A percentile compares a stretch with the other conserved stretches of the same genome.
These are phyloP conservation scores for Butorides virescens DNA, from an alignment of 2,113 vertebrate species.

Conservation along the genomic window DNA sequence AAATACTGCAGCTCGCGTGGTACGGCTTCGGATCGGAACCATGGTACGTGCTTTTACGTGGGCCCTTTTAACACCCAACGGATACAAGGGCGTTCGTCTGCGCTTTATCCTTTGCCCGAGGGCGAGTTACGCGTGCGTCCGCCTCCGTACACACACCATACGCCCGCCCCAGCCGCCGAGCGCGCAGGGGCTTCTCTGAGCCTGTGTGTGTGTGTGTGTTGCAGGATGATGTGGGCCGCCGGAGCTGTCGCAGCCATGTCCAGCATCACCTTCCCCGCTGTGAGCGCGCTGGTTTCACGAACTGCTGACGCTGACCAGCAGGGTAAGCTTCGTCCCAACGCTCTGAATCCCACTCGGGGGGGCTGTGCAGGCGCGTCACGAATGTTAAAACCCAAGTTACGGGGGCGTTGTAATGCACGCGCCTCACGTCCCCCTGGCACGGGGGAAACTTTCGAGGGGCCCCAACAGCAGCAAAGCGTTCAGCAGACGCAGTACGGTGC, in stretches of 20 bases:
- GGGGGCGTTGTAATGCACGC: rapidly evolving
- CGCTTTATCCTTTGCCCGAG: rapidly evolving
- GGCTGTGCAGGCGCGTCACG: rapidly evolving
- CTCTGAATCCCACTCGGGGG: neutral
- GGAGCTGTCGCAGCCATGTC: conserved; percentile 89
- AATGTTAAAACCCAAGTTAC: rapidly evolving
- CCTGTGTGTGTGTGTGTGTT: neutral
- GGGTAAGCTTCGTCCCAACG: conserved; percentile 60
- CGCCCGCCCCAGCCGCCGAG: no score
- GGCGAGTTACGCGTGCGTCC: rapidly evolving
- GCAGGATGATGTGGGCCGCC: conserved; percentile 92
- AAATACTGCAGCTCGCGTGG: conserved; percentile 87
- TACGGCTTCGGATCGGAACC: conserved; percentile 89
- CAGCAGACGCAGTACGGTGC: rapidly evolving
- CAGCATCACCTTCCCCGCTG: conserved; percentile 87
- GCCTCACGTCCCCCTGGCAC: rapidly evolving
- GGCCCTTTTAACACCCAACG: neutral
- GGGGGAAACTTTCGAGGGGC: no score
- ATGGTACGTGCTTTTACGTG: conserved; percentile 71
- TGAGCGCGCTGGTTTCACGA: conserved; percentile 85
- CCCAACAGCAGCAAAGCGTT: neutral
- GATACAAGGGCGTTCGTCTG: neutral
- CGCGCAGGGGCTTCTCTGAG: no score
- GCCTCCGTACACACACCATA: no score
- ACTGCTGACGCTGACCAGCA: conserved; percentile 88